Base-by-base conservation (phyloP, 2,888 invertebrate species). In the Kryphioiulus occultus region DNA sequence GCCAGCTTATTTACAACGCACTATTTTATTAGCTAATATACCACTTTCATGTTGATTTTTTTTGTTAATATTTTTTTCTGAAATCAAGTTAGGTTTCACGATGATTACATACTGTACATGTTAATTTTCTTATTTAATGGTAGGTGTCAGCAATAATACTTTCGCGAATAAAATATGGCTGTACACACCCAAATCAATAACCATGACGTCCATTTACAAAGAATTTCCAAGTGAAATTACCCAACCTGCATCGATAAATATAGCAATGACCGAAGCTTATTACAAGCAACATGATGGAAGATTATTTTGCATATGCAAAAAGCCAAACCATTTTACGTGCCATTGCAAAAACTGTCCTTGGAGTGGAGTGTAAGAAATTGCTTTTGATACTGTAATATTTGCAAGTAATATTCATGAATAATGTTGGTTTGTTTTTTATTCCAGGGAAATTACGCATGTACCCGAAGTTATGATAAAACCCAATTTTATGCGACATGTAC, bases 101-200 rank as follows among this genome's bases (percentile, higher is more conserved):
- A 26, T 26, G 26, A 9, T 68, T 68, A 68, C 22, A 26, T 26
- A 26, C 12, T n/a, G 26, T 22, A 26, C 9, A 12, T 47, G 30
- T 32, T 78, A 78, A 78, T 19, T 15, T 78, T 78, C 30, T 30
- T 30, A 78, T 32, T 15, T 78, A 68, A 26, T 68, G 26, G 30
- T 17, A 78, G 78, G 78, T 78, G 30, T 78, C 26, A 30, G 78
- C 26, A 32, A 78, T 32, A 15, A 78, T 3, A 30, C 30, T 9
- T 78, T 78, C 17, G 30, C 30, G 17, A 30, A 78, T 32, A 78
- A 78, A 17, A 78, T 78, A 78, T 78, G 78, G 78, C 15, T 78
- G 30, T 78, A 78, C 78, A 78, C 10, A 30, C 78, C 78, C 15
- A 78, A 78, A 78, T 78, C 78, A 78, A 78, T 78, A 78, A 78